A percentile compares a stretch with the other conserved stretches of the same genome.
Evolutionary conservation across 1,140 invertebrate genomes (phyloP).

Genomic region (Helicoverpa zea): DNA sequence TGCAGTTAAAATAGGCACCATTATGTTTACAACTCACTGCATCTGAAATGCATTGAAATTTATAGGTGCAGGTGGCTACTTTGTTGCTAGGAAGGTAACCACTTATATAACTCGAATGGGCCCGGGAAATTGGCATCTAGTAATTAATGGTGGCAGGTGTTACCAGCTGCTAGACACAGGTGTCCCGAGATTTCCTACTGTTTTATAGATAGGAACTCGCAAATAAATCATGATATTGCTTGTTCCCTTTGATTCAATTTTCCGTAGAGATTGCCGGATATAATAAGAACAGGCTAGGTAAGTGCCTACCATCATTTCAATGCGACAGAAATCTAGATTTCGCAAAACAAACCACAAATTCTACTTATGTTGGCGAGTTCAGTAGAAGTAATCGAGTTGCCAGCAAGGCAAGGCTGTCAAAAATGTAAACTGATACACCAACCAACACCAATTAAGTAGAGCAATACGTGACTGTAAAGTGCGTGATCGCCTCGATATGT

Average conservation of each 20-base stretch:
- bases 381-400: not conserved
- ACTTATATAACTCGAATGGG: slow-evolving; percentile 1
- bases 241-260: not conserved
- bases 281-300: no score
- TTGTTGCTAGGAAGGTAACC: not conserved
- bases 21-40: no score
- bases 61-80: not conserved
- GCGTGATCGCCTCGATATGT: not conserved
- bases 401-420: not conserved
- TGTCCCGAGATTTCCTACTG: not conserved
- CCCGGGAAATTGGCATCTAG: slow-evolving; percentile 5
- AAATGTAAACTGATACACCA: not conserved
- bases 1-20: no score
- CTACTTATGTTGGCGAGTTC: no score
- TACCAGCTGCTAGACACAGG: not conserved
- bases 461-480: not conserved
- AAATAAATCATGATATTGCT: slow-evolving; percentile 11
- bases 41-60: not conserved
- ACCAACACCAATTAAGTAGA: not conserved
- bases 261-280: no score
- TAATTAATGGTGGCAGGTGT: slow-evolving; percentile 20
- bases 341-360: no score
- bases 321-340: no score
- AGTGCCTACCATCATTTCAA: no score
- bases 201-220: not conserved